Conservation (phyloP, 2,888 invertebrate species). For the Caenorhabditis wallacei region DNA sequence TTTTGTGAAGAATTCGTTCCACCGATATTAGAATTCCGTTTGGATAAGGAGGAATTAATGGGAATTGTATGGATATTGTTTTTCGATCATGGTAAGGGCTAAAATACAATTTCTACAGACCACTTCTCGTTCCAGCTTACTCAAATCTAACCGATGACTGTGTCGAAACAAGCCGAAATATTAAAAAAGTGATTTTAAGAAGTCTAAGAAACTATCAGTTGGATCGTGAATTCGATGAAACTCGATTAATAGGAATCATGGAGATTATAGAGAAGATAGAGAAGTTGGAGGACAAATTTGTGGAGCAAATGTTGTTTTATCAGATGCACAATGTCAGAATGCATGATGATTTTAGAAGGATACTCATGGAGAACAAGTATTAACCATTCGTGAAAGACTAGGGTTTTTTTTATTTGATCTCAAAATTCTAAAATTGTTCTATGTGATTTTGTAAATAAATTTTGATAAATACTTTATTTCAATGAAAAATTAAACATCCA, state of each 20-base stretch:
- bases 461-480: no score
- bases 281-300: constrained; percentile 15
- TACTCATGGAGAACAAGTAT: constrained; percentile 3
- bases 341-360: constrained; percentile 37
- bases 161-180: constrained; percentile 5
- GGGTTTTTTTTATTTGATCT: no score
- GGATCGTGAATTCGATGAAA: constrained; percentile 7
- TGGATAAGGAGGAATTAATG: constrained; percentile 25
- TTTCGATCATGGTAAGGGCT: constrained; percentile 26
- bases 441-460: no score
- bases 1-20: not conserved
- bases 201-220: constrained; percentile 17
- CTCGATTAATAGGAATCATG: constrained; percentile 1
- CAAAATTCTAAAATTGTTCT: no score
- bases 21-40: not conserved
- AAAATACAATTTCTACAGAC: not conserved
- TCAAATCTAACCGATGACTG: constrained; percentile 24
- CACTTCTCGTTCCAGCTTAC: constrained; percentile 17
- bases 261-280: constrained; percentile 22
- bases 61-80: constrained; percentile 25
- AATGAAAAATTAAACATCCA: no score
- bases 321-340: constrained; percentile 24
- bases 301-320: constrained; percentile 41
- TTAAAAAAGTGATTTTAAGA: constrained; percentile 30
- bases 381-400: no score